Evolutionary conservation across 2,888 invertebrate species (phyloP).

Genomic region (Tachina fera): DNA sequence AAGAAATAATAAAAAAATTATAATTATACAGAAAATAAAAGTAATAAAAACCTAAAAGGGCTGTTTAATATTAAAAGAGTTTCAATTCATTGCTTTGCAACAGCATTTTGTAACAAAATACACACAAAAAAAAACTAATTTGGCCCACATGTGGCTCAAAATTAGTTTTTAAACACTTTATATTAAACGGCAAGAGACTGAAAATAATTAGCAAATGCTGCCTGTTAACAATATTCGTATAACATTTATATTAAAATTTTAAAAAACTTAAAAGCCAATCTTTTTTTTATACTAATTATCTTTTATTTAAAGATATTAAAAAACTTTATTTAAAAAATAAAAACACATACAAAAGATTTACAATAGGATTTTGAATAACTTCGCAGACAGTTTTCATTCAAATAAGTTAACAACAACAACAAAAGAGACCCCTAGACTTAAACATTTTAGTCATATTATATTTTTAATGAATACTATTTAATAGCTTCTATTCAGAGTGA

Average conservation of each 20-base stretch:
- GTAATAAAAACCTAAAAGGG: slow-evolving; percentile 46
- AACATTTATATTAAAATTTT: neutral
- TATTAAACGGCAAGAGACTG: slow-evolving; percentile 40
- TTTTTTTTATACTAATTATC: slow-evolving; percentile 6
- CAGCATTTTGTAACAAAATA: neutral
- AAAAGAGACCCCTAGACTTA: slow-evolving; percentile 13
- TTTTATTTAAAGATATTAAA: slow-evolving; percentile 5
- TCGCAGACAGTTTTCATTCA: slow-evolving; percentile 78
- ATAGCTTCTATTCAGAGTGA: slow-evolving; percentile 68
- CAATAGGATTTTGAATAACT: slow-evolving; percentile 73
- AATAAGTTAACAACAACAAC: neutral
- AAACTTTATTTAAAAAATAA: slow-evolving; percentile 23
- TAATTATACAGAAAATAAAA: neutral
- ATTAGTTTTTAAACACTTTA: slow-evolving; percentile 66
- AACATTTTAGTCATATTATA: slow-evolving; percentile 64
- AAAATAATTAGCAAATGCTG: slow-evolving; percentile 15
- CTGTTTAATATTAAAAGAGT: slow-evolving; percentile 44
- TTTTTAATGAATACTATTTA: slow-evolving; percentile 71
- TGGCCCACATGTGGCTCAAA: slow-evolving; percentile 66
- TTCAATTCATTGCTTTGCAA: slow-evolving; percentile 29
- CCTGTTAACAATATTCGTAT: slow-evolving; percentile 4
- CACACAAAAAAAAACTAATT: slow-evolving; percentile 35
- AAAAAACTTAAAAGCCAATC: neutral
- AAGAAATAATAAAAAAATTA: slow-evolving; percentile 7
- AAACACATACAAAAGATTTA: slow-evolving; percentile 15